Conservation (phyloP, 2,113 vertebrate species). For the Patagioenas fasciata region DNA sequence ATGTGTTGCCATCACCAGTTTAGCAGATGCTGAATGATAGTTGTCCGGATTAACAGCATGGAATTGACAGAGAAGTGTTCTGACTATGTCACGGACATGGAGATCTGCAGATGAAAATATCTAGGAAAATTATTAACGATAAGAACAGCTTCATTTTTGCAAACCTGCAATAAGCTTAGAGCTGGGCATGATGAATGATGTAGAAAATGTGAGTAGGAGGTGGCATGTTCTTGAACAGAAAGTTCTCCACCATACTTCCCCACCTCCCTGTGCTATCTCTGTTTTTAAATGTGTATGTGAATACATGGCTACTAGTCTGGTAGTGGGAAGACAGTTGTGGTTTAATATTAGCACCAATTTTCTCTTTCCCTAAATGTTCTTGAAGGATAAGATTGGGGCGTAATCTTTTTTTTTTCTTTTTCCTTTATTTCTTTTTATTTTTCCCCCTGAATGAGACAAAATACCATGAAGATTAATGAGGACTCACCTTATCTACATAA, state of each 20-base stretch:
- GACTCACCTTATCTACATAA: neutral
- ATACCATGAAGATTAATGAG: neutral
- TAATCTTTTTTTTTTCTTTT: neutral
- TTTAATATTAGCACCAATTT: neutral
- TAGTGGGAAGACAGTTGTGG: neutral
- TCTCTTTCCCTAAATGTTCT: neutral
- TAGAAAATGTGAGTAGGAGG: conserved; percentile 51
- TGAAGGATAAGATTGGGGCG: neutral
- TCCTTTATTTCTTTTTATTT: neutral
- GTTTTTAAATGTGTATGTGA: conserved; percentile 13
- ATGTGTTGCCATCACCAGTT: neutral
- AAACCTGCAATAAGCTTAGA: neutral
- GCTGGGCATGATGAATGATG: conserved; percentile 22
- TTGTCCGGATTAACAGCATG: neutral
- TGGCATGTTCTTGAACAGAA: conserved; percentile 62
- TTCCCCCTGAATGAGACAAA: neutral
- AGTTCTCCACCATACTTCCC: conserved; percentile 41
- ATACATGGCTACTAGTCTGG: neutral
- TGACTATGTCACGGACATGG: neutral
- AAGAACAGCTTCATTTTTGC: conserved; percentile 4
- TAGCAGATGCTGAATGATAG: neutral
- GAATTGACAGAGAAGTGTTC: neutral
- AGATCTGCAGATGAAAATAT: neutral
- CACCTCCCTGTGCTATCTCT: conserved; percentile 35
- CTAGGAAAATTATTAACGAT: conserved; percentile 19